Conservation (phyloP, 1,140 invertebrate species). For the Papilio dardanus region DNA sequence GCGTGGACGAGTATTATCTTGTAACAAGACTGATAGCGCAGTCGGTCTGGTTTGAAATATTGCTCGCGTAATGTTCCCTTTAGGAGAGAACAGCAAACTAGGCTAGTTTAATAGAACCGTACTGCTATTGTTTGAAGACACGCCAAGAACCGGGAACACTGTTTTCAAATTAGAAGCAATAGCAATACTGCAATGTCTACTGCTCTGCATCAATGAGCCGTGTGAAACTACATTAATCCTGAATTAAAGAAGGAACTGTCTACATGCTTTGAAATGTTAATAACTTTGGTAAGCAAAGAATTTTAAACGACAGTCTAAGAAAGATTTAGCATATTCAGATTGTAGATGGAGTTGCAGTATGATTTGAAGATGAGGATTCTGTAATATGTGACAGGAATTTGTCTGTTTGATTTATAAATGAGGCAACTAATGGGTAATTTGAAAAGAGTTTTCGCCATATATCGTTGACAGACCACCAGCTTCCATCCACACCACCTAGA, state of each 20-base stretch:
- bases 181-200: neutral
- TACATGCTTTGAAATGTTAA: conserved; percentile 11
- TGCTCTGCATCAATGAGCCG: neutral
- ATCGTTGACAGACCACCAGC: too few relatives aligned
- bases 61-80: conserved; percentile 2
- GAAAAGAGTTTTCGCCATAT: too few relatives aligned
- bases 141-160: neutral
- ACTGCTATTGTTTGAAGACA: neutral
- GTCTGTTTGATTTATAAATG: too few relatives aligned
- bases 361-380: too few relatives aligned
- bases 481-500: too few relatives aligned
- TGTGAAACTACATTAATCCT: neutral
- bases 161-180: neutral
- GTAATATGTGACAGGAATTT: too few relatives aligned
- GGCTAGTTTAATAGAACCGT: neutral
- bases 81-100: neutral
- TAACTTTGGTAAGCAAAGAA: neutral
- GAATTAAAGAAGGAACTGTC: neutral
- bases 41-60: neutral
- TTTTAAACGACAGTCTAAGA: neutral
- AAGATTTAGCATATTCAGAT: neutral
- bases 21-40: neutral
- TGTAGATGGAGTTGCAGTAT: too few relatives aligned
- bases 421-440: too few relatives aligned
- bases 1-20: conserved; percentile 10